Base-by-base conservation (phyloP, 2,797 vertebrate genomes). In the Limosa lapponica region DNA sequence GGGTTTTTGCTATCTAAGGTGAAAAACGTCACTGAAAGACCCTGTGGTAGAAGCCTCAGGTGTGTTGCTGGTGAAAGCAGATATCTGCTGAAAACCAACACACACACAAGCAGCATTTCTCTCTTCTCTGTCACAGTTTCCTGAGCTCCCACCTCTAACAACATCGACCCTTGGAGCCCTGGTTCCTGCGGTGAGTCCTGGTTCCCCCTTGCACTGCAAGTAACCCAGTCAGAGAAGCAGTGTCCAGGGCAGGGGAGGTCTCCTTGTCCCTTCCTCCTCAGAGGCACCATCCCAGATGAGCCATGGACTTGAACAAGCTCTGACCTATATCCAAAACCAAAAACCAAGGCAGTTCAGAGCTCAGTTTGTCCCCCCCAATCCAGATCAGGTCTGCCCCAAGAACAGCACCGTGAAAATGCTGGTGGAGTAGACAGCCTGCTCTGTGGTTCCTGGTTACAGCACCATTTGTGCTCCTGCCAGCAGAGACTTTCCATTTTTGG, bases 81-180 rank as follows among this genome's bases (percentile, higher is more conserved):
- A 4, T 22, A 8, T 20, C 18, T 23, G 30, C 64, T 24, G 49
- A 32, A 8, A 54, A 18, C 12, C 4, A 0, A 12, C n/a, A 15
- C 1, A 0, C 8, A 3, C 3, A 4, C 0, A 1, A 9, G 9
- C 39, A 20, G 51, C 23, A 2, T 77, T 58, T 89, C 48, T 92
- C 61, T 67, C 80, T 59, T 46, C 32, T 85, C 64, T 58, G 30
- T 80, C 52, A 10, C 89, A 98, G 98, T 97, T 97, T 23, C 95
- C 97, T 13, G 97, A 98, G n/a, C 96, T 98, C 39, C 97, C 97
- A 15, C 98, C 97, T 0, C 95, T 98, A 8, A 98, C 97, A 4
- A 98, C 98, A 0, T 51, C 73, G 3, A 97, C 95, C 1, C 91
- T 98, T 16, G 97, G 97, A 49, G 97, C 97, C 44, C 84, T 98